These are phyloP conservation scores for Chloroceryle aenea DNA, from an alignment of 2,113 vertebrate species.

Conservation along the genomic window DNA sequence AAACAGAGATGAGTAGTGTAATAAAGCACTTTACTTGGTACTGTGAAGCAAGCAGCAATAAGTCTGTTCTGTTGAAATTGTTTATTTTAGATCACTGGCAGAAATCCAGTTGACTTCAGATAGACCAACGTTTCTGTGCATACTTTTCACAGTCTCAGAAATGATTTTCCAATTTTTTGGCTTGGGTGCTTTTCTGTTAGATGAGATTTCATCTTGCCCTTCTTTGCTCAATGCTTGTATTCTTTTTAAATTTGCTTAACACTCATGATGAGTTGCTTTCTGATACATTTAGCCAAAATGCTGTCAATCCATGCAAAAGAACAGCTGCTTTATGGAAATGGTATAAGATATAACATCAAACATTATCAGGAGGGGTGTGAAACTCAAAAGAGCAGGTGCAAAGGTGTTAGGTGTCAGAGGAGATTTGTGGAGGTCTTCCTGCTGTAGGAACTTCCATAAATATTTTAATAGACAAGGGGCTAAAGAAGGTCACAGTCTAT, in stretches of 20 bases:
- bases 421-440: slow-evolving; percentile 1
- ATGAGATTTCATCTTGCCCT: neutral
- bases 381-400: slow-evolving; percentile 60
- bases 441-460: slow-evolving; percentile 7
- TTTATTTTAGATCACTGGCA: neutral
- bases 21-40: neutral
- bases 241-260: neutral
- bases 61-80: neutral
- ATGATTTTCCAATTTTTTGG: neutral
- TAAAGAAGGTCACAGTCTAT: neutral
- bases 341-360: neutral
- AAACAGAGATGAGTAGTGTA: neutral
- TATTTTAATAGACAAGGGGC: neutral
- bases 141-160: neutral
- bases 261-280: neutral
- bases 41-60: neutral
- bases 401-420: slow-evolving; percentile 57
- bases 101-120: neutral
- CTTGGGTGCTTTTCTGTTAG: neutral
- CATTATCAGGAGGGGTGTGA: slow-evolving; percentile 53
- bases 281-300: neutral
- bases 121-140: neutral
- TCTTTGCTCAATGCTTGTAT: neutral
- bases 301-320: slow-evolving; percentile 33
- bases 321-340: slow-evolving; percentile 56